Base-by-base conservation (phyloP, 2,797 vertebrate species). In the Anniella stebbinsi region DNA sequence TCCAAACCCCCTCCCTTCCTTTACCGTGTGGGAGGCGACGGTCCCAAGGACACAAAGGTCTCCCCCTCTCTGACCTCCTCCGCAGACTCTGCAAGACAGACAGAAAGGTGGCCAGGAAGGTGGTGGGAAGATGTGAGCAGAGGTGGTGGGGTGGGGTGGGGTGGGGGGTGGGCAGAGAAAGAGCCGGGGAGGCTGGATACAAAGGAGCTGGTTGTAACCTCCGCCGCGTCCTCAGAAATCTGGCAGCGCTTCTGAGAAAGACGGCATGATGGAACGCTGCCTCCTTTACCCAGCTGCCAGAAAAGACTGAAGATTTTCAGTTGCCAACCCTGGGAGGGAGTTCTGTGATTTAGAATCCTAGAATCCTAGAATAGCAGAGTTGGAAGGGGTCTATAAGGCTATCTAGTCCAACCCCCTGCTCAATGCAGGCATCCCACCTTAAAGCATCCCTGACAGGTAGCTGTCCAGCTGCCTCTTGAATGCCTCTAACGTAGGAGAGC, bases 1-100 rank as follows among this genome's bases (percentile, higher is more conserved):
- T 67, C 21, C n/a, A 72, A 30, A 4, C 63, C 15, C 30, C 7
- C 25, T 21, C 15, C 9, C 10, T n/a, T n/a, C 17, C 81, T 73
- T 96, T 95, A 96, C 95, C 1, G 28, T 88, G 38, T 38, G 78
- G 84, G 86, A 84, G 95, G 94, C 0, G 93, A 95, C 18, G 93
- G 66, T 0, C 70, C 18, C 3, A 91, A 60, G 0, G 48, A 4
- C 76, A 70, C 57, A 13, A 94, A 94, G 0, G 41, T 36, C 4
- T 94, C 95, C 23, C 41, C 94, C 38, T 83, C 96, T 0, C 87
- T 78, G 51, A 94, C 93, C 83, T 97, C 91, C 7, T 96, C 96
- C 30, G 96, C 90, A 95, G 48, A 4, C 72, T 92, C 98, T 98
- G 95, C 36, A 81, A 70, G 41, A 85, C 54, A 93, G 5, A 87